Base-by-base conservation (phyloP, 53 echinoderm and acorn worm species). In the Antedon mediterranea region DNA sequence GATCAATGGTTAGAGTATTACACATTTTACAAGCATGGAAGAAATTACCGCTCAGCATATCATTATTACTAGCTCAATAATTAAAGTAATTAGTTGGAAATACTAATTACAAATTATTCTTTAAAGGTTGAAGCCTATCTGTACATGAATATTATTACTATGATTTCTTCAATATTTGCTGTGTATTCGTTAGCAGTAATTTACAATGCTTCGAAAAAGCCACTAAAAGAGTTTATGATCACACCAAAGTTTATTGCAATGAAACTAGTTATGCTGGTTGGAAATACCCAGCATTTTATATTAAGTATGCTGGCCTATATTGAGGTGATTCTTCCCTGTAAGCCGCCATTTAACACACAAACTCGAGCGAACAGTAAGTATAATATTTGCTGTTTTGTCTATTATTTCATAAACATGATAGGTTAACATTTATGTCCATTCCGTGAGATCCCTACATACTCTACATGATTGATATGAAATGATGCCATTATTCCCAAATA, bases 151-250 rank as follows among this genome's bases (percentile, higher is more conserved):
- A 33, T 31, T 0, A 41, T 86, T 74, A 81, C 79, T 33, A 71
- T 91, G 1, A 30, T 81, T 0, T 91, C 91, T 0, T 85, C 91
- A 0, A 78, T 91, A 28, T 29, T 82, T 2, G 91, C 85, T 41
- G 86, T 91, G 73, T 91, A 91, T 73, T 87, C 81, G 0, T 72
- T 91, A 74, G 85, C 88, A 28, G 86, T 91, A 42, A 86, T 91
- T 43, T 88, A 88, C 82, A 86, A 85, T 41, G 88, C 86, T 14
- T 82, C 91, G 31, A 32, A 76, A 37, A 43, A 33, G 43, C 79
- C 71, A 79, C 70, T 87, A 29, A 72, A 75, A 71, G 73, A 77
- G 6, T 80, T 71, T 72, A 87, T 72, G 44, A 34, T 86, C 78
- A 32, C 77, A 28, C 83, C 78, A 32, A 82, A 83, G 43, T 89